These are phyloP conservation scores for Masnerella sp. DNA, from an alignment of 2,888 invertebrate genomes.

Conservation along the genomic window DNA sequence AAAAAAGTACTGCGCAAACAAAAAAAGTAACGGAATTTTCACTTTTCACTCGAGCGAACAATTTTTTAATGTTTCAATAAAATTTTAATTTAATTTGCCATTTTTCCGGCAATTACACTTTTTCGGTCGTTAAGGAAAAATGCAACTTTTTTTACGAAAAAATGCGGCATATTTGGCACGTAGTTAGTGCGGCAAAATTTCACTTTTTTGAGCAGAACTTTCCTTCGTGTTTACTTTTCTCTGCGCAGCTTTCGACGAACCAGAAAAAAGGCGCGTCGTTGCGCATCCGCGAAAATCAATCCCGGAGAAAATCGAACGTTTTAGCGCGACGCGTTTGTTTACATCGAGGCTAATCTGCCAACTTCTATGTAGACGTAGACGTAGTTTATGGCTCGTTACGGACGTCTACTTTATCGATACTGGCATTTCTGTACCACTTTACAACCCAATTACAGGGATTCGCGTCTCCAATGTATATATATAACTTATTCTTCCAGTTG, in stretches of 20 bases:
- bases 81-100: constrained; percentile 10
- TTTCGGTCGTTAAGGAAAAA: too few relatives aligned
- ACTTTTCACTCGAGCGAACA: not conserved
- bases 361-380: constrained; percentile 42
- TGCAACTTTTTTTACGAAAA: constrained; percentile 21
- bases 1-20: too few relatives aligned
- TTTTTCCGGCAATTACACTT: not conserved
- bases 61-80: constrained; percentile 16
- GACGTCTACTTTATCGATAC: constrained; percentile 38
- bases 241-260: constrained; percentile 44
- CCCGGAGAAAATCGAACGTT: constrained; percentile 46
- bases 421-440: constrained; percentile 32
- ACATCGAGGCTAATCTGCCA: constrained; percentile 44
- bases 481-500: too few relatives aligned
- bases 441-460: constrained; percentile 40
- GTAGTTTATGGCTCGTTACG: constrained; percentile 52
- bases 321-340: constrained; percentile 48
- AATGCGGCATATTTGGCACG: constrained; percentile 29
- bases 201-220: constrained; percentile 60
- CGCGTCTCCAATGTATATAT: constrained; percentile 21
- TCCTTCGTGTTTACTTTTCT: constrained; percentile 57
- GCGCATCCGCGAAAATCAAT: constrained; percentile 44
- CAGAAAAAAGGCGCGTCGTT: constrained; percentile 34
- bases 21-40: too few relatives aligned
- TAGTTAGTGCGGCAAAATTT: constrained; percentile 48